Conservation (phyloP, 2,113 vertebrate genomes). For the Tricholaema leucomelas region DNA sequence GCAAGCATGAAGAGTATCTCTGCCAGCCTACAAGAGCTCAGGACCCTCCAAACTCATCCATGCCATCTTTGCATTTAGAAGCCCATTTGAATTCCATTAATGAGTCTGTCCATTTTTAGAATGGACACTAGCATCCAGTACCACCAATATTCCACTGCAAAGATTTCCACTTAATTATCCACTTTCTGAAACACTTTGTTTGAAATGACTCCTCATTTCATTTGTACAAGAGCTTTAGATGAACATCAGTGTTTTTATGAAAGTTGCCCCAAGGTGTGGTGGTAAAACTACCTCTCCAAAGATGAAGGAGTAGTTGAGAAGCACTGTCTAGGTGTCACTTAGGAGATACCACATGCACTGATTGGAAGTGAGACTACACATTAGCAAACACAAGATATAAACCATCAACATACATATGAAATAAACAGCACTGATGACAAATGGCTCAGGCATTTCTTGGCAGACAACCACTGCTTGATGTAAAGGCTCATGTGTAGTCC, state of each 20-base stretch:
- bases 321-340: background rate
- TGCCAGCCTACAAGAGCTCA: background rate
- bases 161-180: background rate
- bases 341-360: background rate
- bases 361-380: background rate
- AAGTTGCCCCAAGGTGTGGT: background rate
- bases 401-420: background rate
- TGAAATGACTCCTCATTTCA: background rate
- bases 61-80: background rate
- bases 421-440: background rate
- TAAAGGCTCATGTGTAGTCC: background rate
- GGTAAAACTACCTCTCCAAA: background rate
- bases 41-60: background rate
- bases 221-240: background rate
- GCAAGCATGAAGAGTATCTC: rapidly evolving
- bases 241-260: background rate
- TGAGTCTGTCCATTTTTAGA: background rate
- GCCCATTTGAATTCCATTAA: background rate
- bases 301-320: background rate
- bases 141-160: background rate
- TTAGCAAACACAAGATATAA: background rate
- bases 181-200: background rate
- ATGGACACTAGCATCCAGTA: background rate
- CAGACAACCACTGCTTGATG: background rate
- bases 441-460: background rate